Conservation (phyloP, 2,113 vertebrate species). For the Lates calcarifer region DNA sequence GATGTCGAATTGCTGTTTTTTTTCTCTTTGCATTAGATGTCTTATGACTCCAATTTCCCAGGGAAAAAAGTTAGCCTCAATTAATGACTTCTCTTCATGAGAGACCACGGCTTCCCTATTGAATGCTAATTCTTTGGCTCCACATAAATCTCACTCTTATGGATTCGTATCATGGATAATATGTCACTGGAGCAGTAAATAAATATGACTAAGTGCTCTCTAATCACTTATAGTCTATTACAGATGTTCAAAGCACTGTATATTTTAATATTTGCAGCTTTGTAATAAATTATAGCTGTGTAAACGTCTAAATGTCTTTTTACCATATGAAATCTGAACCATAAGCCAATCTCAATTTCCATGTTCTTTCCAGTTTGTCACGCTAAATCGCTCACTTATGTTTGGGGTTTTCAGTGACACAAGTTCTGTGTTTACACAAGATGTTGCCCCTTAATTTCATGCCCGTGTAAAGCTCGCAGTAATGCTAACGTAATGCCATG, state of each 20-base stretch:
- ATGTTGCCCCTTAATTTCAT: conserved; percentile 11
- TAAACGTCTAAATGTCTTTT: neutral
- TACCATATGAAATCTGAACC: conserved; percentile 8
- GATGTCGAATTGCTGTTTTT: conserved; percentile 49
- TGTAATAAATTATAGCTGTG: neutral
- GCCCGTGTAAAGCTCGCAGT: neutral
- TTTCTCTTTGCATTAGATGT: conserved; percentile 15
- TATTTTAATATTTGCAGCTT: neutral
- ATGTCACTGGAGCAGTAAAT: neutral
- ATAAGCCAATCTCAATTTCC: neutral
- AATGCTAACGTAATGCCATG: neutral
- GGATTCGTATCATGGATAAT: neutral
- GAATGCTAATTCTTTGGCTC: neutral
- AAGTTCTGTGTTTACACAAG: neutral
- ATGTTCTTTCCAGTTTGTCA: conserved; percentile 20
- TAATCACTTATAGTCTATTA: neutral
- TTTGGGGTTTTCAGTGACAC: neutral
- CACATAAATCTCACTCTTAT: neutral
- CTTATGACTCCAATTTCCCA: conserved; percentile 47
- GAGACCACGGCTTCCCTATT: neutral
- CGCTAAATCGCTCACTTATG: neutral
- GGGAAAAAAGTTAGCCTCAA: neutral
- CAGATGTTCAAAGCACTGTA: neutral
- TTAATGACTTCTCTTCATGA: neutral
- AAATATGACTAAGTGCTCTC: neutral